Percentiles rank a stretch among this genome's conserved stretches.
Conservation (phyloP, 2,113 vertebrate species). For the Cavia aperea region DNA sequence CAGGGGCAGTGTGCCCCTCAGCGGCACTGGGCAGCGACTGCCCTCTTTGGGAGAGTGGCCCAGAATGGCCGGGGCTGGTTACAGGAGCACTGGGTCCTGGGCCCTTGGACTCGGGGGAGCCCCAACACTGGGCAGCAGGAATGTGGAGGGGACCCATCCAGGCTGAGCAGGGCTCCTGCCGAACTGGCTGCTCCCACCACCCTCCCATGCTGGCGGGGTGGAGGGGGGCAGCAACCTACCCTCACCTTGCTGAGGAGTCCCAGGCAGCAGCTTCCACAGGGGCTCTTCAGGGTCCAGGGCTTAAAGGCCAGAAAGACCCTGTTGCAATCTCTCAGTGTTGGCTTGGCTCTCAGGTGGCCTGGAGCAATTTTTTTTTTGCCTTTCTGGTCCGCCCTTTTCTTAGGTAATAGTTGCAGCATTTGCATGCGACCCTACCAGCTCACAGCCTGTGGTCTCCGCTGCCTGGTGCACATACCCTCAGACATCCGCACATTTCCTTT, state of each 20-base stretch:
- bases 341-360: neutral
- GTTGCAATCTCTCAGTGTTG: neutral
- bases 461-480: neutral
- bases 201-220: neutral
- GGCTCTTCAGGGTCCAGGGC: neutral
- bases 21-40: neutral
- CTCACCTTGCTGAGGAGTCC: neutral
- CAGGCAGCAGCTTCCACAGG: neutral
- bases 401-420: neutral
- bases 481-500: neutral
- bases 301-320: neutral
- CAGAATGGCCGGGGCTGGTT: neutral
- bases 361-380: neutral
- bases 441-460: accelerated
- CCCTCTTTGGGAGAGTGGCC: neutral
- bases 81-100: neutral
- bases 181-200: accelerated
- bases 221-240: too few species aligned
- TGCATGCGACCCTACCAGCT: neutral
- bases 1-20: too few species aligned
- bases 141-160: too few species aligned
- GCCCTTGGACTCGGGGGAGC: neutral
- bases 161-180: neutral
- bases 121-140: too few species aligned
- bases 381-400: neutral